Conservation (phyloP, 92 coral and sea anemone species). For the Diadumene lineata region DNA sequence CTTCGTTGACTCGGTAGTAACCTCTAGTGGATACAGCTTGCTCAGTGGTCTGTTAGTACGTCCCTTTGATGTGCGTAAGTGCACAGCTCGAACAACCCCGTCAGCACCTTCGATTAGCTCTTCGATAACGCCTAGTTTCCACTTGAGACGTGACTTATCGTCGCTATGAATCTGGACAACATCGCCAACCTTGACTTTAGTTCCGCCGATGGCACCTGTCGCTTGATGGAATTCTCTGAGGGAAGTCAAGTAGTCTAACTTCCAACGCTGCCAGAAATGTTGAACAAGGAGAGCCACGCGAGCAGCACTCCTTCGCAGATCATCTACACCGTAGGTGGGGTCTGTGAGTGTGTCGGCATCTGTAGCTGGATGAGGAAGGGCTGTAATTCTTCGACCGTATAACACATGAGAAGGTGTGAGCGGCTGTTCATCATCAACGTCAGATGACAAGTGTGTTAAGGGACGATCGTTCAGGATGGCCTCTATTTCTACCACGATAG, state of each 20-base stretch:
- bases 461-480: slow-evolving; percentile 49
- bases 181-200: slow-evolving; percentile 9
- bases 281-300: slow-evolving; percentile 45
- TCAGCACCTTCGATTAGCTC: background rate
- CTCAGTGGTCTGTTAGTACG: slow-evolving; percentile 12
- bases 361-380: slow-evolving; percentile 22
- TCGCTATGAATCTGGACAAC: slow-evolving; percentile 18
- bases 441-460: slow-evolving; percentile 44
- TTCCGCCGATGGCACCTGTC: slow-evolving; percentile 21
- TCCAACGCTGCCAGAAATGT: slow-evolving; percentile 52
- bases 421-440: slow-evolving; percentile 49
- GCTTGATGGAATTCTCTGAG: slow-evolving; percentile 26
- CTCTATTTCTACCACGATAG: slow-evolving; percentile 52
- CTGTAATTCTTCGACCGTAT: slow-evolving; percentile 39
- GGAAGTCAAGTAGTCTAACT: slow-evolving; percentile 44
- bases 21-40: slow-evolving; percentile 38
- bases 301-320: background rate
- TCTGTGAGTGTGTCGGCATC: slow-evolving; percentile 30
- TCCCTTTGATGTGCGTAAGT: slow-evolving; percentile 5
- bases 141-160: background rate
- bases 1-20: slow-evolving; percentile 4
- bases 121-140: background rate
- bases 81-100: background rate
- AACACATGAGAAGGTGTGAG: slow-evolving; percentile 57
- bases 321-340: slow-evolving; percentile 31